Evolutionary conservation across 2,113 vertebrate genomes (phyloP), one percentile per base, ranked within the genome.

Genomic region (Cisticola juncidis): DNA sequence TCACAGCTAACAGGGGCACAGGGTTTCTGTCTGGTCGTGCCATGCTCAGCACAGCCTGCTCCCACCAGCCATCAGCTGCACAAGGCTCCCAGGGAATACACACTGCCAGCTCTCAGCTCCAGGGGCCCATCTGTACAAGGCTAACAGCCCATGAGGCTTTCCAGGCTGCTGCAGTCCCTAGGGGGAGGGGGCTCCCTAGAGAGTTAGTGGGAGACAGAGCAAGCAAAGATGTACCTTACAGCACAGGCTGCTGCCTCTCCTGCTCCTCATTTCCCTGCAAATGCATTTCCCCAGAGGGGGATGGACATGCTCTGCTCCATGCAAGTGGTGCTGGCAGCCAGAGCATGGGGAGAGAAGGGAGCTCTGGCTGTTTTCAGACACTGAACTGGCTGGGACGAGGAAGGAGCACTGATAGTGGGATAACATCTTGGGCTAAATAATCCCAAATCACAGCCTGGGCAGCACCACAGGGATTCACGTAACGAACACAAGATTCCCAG

Each of bases 1-100:
- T 60, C 9, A 2, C 54, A 2, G 14, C 83, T 47, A 3, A 2
- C 56, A 60, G 36, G 23, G 62, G 3, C 4, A 6, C 0, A 0
- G 33, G 28, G 44, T 16, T 51, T 42, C 2, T 26, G 40, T 14
- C 54, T 2, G 23, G 29, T 48, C 40, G 26, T 11, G 3, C 23
- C 19, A 24, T 38, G n/a, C 20, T 40, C 4, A 3, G 48, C 57
- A 60, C 31, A 56, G 12, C 44, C n/a, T 2, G 22, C 69, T 81
- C 35, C 21, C 38, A 22, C 7, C 61, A 54, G 65, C 86, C 18
- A 1, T 4, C 7, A 19, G 84, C 81, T 74, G 58, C 6, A 23
- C 20, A 16, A 20, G 58, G 65, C 51, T 64, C 42, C 54, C 1
- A 1, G 42, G 72, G 50, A 61, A 62, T 3, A 36, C 33, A 21